Evolutionary conservation across 2,797 vertebrate species (phyloP).

Genomic region (Eptatretus atami): DNA sequence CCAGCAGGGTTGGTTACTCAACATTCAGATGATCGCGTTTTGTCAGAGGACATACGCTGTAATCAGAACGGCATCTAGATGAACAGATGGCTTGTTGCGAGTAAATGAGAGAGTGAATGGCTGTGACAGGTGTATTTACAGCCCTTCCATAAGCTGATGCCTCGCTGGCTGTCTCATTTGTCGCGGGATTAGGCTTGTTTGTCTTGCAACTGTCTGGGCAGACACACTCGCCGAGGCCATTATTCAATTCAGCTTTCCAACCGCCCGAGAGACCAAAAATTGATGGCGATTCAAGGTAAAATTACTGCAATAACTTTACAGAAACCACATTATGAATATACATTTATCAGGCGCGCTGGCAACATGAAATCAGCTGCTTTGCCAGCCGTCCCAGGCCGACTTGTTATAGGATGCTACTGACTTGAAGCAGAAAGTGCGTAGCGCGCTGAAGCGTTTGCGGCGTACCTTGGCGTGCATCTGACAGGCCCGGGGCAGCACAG

Average conservation of each 20-base stretch:
- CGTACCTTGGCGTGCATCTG: too few species aligned
- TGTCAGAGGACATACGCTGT: constrained; percentile 5
- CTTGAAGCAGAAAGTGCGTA: constrained; percentile 1
- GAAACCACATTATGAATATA: constrained; percentile 76
- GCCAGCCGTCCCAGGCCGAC: neutral
- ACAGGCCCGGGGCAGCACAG: too few species aligned
- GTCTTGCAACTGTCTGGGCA: constrained; percentile 81
- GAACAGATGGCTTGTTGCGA: constrained; percentile 52
- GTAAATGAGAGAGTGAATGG: constrained; percentile 51
- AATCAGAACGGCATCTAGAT: constrained; percentile 4
- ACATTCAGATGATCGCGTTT: constrained; percentile 4
- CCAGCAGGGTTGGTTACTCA: constrained; percentile 5
- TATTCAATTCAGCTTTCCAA: constrained; percentile 74
- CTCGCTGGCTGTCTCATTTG: constrained; percentile 71
- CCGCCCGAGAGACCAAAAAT: constrained; percentile 69
- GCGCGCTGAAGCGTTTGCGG: neutral
- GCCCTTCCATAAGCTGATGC: constrained; percentile 98
- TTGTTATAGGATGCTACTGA: constrained; percentile 3
- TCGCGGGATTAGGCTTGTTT: constrained; percentile 92
- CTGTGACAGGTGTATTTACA: constrained; percentile 88
- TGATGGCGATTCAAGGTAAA: constrained; percentile 53
- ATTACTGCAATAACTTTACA: constrained; percentile 73
- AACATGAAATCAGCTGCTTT: constrained; percentile 25
- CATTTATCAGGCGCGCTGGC: constrained; percentile 48
- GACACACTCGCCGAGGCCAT: constrained; percentile 63